Percentiles rank a stretch among this genome's conserved stretches.
These are phyloP conservation scores for Pedetes capensis DNA, from an alignment of 2,113 vertebrate species.

Conservation along the genomic window DNA sequence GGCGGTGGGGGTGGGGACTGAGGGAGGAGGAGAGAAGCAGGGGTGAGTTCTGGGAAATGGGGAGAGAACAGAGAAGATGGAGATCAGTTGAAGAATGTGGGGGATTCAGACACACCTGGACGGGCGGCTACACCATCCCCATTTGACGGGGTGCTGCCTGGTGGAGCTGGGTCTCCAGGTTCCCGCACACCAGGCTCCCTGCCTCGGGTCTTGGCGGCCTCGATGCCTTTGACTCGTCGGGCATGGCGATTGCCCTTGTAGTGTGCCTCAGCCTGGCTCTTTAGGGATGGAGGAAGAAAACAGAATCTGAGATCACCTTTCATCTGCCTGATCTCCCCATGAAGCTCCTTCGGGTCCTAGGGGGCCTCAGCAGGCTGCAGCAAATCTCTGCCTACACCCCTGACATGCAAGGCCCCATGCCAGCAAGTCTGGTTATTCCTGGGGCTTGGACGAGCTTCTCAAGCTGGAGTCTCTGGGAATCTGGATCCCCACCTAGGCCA, in stretches of 20 bases:
- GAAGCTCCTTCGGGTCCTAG: neutral
- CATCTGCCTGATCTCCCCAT: neutral
- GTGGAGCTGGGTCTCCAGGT: conserved; percentile 62
- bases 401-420: neutral
- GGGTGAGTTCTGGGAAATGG: neutral
- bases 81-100: neutral
- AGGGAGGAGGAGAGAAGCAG: conserved; percentile 21
- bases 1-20: neutral
- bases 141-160: conserved; percentile 49
- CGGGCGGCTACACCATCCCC: conserved; percentile 56
- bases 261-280: conserved; percentile 95
- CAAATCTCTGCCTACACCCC: neutral
- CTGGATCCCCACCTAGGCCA: neutral
- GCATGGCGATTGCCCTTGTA: conserved; percentile 96
- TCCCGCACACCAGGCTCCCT: conserved; percentile 80
- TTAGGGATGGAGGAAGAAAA: conserved; percentile 39
- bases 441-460: neutral
- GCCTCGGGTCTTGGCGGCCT: conserved; percentile 91
- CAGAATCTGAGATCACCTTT: conserved; percentile 45
- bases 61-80: conserved; percentile 32
- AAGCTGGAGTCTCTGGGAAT: neutral
- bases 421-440: neutral
- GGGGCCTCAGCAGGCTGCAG: neutral
- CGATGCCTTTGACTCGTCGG: conserved; percentile 93
- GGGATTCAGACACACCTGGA: conserved; percentile 67